phyloP scores from a whole-genome alignment of 2,888 invertebrate genomes.

The Hylaea fasciaria region DNA sequence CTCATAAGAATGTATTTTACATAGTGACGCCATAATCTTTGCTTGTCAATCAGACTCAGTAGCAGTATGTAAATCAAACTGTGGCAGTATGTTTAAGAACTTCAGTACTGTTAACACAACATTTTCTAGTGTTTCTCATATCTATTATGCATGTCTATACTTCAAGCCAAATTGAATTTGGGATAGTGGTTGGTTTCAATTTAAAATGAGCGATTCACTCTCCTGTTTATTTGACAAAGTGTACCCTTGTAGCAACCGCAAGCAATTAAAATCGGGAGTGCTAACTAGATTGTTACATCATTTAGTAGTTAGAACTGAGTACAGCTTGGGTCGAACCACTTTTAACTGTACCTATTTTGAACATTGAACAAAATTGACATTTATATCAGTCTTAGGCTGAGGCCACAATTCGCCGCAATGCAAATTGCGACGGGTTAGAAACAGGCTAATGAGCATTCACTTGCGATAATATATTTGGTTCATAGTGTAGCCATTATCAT shows the following conservation, averaged over 20 bases:
- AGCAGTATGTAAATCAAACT: no score
- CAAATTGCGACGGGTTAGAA: no score
- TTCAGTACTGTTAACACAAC: not conserved
- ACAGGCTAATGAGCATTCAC: no score
- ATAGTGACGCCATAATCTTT: no score
- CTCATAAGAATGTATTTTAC: no score
- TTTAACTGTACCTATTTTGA: not conserved
- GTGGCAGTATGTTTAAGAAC: not conserved
- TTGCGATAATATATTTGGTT: no score
- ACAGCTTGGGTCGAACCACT: not conserved
- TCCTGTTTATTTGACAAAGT: slow-evolving; percentile 4
- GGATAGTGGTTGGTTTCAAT: slow-evolving; percentile 26
- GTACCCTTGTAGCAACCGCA: not conserved
- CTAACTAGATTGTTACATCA: not conserved
- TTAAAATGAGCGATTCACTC: slow-evolving; percentile 18
- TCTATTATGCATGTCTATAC: slow-evolving; percentile 11
- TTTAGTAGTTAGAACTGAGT: not conserved
- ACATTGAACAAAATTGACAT: no score
- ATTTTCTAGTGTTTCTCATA: not conserved
- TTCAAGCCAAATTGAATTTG: slow-evolving; percentile 30
- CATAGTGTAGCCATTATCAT: no score
- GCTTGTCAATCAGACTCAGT: no score
- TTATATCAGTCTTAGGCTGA: no score
- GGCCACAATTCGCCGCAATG: no score
- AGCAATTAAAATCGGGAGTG: slow-evolving; percentile 1